Percentiles rank a stretch among this genome's conserved stretches.
Evolutionary conservation across 2,797 vertebrate genomes (phyloP).

Genomic region (Coluber constrictor): DNA sequence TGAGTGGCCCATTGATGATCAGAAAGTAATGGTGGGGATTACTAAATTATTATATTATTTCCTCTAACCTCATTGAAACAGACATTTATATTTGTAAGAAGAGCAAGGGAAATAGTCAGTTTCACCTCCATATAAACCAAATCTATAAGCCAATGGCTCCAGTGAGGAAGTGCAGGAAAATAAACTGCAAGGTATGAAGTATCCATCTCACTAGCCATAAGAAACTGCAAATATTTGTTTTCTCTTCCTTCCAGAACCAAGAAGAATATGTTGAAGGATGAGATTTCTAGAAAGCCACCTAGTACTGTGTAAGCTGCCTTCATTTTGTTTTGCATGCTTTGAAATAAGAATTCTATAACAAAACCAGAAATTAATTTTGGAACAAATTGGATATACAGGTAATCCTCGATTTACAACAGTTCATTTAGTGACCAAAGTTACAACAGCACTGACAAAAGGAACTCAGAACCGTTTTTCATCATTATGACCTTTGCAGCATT

Average conservation of each 20-base stretch:
- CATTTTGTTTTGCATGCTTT: slow-evolving; percentile 22
- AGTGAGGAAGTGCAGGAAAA: neutral
- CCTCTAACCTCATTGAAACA: neutral
- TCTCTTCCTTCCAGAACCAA: slow-evolving; percentile 56
- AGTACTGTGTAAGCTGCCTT: slow-evolving; percentile 67
- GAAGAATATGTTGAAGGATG: slow-evolving; percentile 53
- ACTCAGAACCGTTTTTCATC: neutral
- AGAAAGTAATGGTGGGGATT: neutral
- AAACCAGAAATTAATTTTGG: neutral
- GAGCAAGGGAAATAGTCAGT: neutral
- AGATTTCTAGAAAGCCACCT: slow-evolving; percentile 53
- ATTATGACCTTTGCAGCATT: too few relatives aligned
- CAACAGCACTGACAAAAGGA: neutral
- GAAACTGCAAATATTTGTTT: slow-evolving; percentile 26
- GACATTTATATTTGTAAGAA: neutral
- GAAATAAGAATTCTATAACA: neutral
- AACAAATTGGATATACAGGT: neutral
- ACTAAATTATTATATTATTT: neutral
- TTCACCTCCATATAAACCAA: neutral
- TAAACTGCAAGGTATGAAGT: neutral
- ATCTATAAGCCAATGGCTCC: neutral
- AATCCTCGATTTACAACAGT: neutral
- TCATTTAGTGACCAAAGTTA: neutral
- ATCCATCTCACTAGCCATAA: neutral
- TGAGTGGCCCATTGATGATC: neutral